Conservation (phyloP, 2,888 invertebrate genomes). For the Ptycholaimellus sp. region DNA sequence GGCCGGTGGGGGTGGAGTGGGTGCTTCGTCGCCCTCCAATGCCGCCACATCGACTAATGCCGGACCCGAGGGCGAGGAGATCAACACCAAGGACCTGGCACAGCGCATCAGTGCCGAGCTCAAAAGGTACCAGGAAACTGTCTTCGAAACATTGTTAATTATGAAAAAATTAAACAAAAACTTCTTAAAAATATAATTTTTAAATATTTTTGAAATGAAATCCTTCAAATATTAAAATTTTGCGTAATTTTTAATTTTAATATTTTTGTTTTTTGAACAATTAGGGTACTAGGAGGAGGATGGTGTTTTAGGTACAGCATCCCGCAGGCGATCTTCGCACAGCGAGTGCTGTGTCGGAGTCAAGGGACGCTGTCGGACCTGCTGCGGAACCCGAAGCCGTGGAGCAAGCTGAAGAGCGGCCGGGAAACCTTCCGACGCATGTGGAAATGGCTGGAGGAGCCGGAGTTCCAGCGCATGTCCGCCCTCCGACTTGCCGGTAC, state of each 20-base stretch:
- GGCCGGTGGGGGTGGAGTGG: too few relatives aligned
- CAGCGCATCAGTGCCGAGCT: conserved; percentile 92
- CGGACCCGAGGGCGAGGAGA: conserved; percentile 58
- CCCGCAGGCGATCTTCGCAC: conserved; percentile 87
- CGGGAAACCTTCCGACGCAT: conserved; percentile 91
- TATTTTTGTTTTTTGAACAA: too few relatives aligned
- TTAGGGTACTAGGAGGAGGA: too few relatives aligned
- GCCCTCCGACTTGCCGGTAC: conserved; percentile 90
- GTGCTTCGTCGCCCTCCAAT: too few relatives aligned
- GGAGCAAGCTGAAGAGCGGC: conserved; percentile 97
- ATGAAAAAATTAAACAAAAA: too few relatives aligned
- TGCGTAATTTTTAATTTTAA: too few relatives aligned
- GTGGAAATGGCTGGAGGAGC: conserved; percentile 99
- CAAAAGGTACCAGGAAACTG: conserved; percentile 64
- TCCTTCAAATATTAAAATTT: too few relatives aligned
- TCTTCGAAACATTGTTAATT: too few relatives aligned
- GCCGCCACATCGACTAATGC: too few relatives aligned
- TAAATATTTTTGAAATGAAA: too few relatives aligned
- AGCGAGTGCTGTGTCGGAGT: conserved; percentile 83
- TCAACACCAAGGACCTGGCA: conserved; percentile 92
- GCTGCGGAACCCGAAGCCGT: conserved; percentile 89
- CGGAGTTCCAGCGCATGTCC: conserved; percentile 97
- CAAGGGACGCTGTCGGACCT: conserved; percentile 95
- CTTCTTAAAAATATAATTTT: too few relatives aligned
- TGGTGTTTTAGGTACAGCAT: too few relatives aligned